phyloP scores from a whole-genome alignment of 2,797 vertebrate species.

The Loriculus beryllinus region DNA sequence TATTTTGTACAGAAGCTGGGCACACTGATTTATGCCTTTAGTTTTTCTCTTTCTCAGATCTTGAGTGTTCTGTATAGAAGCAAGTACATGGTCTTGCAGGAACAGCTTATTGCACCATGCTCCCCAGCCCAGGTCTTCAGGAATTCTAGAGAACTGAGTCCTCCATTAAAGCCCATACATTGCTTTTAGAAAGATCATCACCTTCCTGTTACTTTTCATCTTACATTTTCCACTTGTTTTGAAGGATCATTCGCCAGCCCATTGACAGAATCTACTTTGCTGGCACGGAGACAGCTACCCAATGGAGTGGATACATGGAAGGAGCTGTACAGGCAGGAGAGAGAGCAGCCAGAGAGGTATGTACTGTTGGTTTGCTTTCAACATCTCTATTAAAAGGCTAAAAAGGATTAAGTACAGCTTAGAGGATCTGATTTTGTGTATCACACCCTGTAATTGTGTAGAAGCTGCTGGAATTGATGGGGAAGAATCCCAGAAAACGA shows the following conservation, averaged over 20 bases:
- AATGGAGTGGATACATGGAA: slow-evolving; percentile 84
- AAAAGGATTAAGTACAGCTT: not conserved
- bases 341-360: slow-evolving; percentile 81
- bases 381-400: not conserved
- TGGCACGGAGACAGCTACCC: slow-evolving; percentile 80
- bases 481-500: not conserved
- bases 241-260: slow-evolving; percentile 78
- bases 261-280: slow-evolving; percentile 78
- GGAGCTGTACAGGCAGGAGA: slow-evolving; percentile 81
- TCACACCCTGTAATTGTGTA: not conserved
- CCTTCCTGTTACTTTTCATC: not conserved
- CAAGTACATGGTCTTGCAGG: not conserved
- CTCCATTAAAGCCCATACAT: not conserved
- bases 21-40: not conserved
- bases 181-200: not conserved
- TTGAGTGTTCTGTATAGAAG: not conserved
- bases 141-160: not conserved
- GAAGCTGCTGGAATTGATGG: not conserved
- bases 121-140: not conserved
- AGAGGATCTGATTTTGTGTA: not conserved
- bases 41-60: not conserved
- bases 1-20: not conserved
- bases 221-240: slow-evolving; percentile 46
- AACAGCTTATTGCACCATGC: not conserved
- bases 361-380: not conserved